Evolutionary conservation across 2,797 vertebrate species (phyloP).

Genomic region (Hydrolagus colliei): DNA sequence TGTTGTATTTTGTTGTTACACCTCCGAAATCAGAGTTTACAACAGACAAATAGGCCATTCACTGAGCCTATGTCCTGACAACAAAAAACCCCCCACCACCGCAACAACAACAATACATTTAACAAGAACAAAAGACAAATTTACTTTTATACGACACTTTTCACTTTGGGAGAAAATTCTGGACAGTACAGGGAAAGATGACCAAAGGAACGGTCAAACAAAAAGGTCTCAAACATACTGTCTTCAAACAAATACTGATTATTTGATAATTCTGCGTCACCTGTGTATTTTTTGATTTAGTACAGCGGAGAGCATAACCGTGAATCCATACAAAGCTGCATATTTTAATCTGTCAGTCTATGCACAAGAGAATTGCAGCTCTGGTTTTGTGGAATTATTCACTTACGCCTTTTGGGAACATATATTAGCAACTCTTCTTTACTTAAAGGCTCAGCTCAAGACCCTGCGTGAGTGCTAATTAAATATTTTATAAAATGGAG

Average conservation of each 20-base stretch:
- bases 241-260: neutral
- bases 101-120: too few species aligned
- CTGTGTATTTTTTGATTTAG: neutral
- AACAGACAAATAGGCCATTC: too few species aligned
- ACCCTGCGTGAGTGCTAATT: neutral
- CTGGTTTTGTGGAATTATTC: neutral
- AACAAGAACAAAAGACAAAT: too few species aligned
- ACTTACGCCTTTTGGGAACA: neutral
- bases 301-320: neutral
- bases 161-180: too few species aligned
- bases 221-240: too few species aligned
- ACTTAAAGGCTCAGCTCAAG: conserved; percentile 1
- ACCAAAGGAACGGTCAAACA: too few species aligned
- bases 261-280: neutral
- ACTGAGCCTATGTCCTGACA: too few species aligned
- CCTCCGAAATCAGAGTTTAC: too few species aligned
- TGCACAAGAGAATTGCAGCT: neutral
- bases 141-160: too few species aligned
- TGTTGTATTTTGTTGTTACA: too few species aligned
- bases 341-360: neutral
- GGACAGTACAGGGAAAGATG: too few species aligned
- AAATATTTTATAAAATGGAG: neutral
- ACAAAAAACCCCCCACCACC: too few species aligned
- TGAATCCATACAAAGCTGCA: neutral
- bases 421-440: neutral